Conservation (phyloP, 2,888 invertebrate species). For the Campaea margaritaria region DNA sequence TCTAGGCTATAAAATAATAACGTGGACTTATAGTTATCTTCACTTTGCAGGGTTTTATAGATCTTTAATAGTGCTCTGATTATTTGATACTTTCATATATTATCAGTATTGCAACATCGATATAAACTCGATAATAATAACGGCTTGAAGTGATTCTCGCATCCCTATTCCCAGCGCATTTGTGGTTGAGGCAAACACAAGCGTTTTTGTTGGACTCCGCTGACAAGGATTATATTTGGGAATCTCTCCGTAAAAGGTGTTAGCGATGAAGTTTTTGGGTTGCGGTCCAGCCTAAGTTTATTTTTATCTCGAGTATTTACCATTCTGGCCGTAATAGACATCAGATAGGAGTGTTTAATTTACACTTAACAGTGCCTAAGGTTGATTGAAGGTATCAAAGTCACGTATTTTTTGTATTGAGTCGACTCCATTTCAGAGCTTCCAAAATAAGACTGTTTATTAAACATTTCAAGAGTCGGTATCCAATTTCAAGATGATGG, state of each 20-base stretch:
- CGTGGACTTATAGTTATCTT: no score
- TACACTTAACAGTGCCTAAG: constrained; percentile 8
- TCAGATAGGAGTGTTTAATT: constrained; percentile 17
- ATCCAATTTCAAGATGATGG: constrained; percentile 29
- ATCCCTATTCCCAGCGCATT: constrained; percentile 45
- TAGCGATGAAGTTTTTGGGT: constrained; percentile 50
- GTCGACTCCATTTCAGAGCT: constrained; percentile 8
- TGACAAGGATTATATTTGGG: constrained; percentile 50
- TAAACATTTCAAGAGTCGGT: constrained; percentile 19
- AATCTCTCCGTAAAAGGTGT: constrained; percentile 49
- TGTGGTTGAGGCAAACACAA: constrained; percentile 47
- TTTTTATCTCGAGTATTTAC: constrained; percentile 19
- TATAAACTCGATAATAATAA: no score
- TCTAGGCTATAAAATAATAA: no score
- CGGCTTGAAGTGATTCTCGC: neutral
- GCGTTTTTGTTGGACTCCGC: constrained; percentile 55
- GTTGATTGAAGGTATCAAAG: constrained; percentile 15
- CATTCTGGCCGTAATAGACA: constrained; percentile 5
- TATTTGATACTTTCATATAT: no score
- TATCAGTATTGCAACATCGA: neutral
- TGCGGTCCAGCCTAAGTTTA: constrained; percentile 19
- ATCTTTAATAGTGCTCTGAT: no score
- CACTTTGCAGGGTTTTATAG: no score
- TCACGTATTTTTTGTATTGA: constrained; percentile 22
- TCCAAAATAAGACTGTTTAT: constrained; percentile 25